A percentile compares a stretch with the other conserved stretches of the same genome.
Evolutionary conservation across 2,888 invertebrate genomes (phyloP).

Genomic region (Stenchaetothrips biformis): DNA sequence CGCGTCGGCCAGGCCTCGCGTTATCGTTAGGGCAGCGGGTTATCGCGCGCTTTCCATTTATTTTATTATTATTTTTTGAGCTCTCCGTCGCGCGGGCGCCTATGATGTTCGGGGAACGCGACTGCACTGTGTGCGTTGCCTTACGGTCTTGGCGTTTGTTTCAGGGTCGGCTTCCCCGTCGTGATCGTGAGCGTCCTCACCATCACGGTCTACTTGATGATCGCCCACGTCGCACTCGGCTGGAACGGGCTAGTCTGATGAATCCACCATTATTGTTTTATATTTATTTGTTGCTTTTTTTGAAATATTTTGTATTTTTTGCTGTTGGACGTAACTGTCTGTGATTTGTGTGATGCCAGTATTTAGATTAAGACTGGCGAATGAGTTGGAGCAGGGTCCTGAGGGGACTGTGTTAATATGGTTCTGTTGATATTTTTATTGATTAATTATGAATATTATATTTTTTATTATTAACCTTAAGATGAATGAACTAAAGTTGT

Average conservation of each 20-base stretch:
- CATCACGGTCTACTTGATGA: slow-evolving; percentile 62
- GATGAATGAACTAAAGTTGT: not conserved
- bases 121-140: not conserved
- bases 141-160: slow-evolving; percentile 39
- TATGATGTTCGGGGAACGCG: slow-evolving; percentile 6
- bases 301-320: too few relatives aligned
- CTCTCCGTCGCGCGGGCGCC: not conserved
- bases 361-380: too few relatives aligned
- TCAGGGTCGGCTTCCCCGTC: slow-evolving; percentile 76
- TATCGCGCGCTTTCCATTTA: not conserved
- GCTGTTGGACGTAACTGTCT: too few relatives aligned
- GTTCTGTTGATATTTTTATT: too few relatives aligned
- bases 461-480: not conserved
- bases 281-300: too few relatives aligned
- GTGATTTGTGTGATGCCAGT: too few relatives aligned
- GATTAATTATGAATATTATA: not conserved
- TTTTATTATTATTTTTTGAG: not conserved
- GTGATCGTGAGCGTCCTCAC: slow-evolving; percentile 69
- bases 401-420: too few relatives aligned
- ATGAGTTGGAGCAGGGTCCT: too few relatives aligned
- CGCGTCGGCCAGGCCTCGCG: too few relatives aligned
- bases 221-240: slow-evolving; percentile 63
- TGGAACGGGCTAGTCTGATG: slow-evolving; percentile 54
- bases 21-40: too few relatives aligned
- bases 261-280: too few relatives aligned